Conservation (phyloP, 2,113 vertebrate species). For the Megaceryle torquata region DNA sequence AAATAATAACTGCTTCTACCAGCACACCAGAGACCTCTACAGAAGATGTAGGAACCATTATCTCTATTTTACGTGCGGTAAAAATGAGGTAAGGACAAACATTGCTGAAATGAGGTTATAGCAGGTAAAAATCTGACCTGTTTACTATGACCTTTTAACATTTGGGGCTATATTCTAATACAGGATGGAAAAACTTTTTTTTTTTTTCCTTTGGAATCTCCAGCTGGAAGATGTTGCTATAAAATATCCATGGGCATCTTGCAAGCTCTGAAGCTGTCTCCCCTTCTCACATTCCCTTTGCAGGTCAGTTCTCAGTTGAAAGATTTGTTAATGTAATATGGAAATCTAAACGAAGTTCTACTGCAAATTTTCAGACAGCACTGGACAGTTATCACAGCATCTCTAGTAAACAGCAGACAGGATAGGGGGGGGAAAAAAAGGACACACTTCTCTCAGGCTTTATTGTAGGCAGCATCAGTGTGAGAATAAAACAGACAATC, state of each 20-base stretch:
- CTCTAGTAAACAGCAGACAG: background rate
- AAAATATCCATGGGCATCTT: background rate
- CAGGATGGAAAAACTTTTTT: background rate
- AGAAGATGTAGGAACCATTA: slow-evolving; percentile 47
- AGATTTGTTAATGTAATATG: background rate
- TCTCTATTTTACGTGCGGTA: background rate
- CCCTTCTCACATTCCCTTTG: background rate
- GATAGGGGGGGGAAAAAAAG: background rate
- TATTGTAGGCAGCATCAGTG: background rate
- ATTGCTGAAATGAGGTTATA: background rate
- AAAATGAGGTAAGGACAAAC: slow-evolving; percentile 29
- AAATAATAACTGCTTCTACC: slow-evolving; percentile 42
- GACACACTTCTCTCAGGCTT: background rate
- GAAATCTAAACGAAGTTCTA: background rate
- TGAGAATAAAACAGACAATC: background rate
- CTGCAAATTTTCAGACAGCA: background rate
- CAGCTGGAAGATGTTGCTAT: background rate
- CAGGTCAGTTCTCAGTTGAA: background rate
- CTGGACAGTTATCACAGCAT: background rate
- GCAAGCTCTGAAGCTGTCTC: background rate
- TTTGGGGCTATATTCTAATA: background rate
- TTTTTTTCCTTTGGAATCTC: background rate
- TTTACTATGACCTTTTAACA: background rate
- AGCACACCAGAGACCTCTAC: slow-evolving; percentile 48
- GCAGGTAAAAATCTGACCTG: background rate